Conservation (phyloP, 2,888 invertebrate genomes). For the Hemithea aestivaria region DNA sequence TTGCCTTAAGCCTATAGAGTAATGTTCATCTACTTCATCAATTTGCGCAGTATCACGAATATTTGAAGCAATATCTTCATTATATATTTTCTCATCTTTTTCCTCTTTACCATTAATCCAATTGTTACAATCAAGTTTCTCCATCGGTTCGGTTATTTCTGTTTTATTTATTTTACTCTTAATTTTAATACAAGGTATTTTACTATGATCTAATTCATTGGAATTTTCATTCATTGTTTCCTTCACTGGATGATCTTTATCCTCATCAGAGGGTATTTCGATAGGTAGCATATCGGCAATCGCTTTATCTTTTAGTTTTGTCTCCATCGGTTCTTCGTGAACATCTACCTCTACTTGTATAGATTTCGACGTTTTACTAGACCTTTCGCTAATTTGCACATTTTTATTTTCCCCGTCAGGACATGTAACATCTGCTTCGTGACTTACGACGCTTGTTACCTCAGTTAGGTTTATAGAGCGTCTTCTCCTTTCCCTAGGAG, state of each 20-base stretch:
- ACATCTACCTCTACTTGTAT: conserved; percentile 35
- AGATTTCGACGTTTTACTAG: conserved; percentile 9
- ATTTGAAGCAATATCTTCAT: conserved; percentile 24
- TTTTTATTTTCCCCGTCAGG: conserved; percentile 14
- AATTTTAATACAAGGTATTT: conserved; percentile 13
- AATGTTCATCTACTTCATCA: conserved; percentile 6
- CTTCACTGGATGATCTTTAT: conserved; percentile 12
- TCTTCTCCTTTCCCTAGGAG: conserved; percentile 50
- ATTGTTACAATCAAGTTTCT: conserved; percentile 34
- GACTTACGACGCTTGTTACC: background rate
- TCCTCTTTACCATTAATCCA: conserved; percentile 47
- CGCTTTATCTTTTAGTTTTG: conserved; percentile 1
- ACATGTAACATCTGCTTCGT: conserved; percentile 10
- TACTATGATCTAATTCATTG: conserved; percentile 17
- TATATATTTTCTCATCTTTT: conserved; percentile 18
- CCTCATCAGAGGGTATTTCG: conserved; percentile 17
- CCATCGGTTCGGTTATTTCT: conserved; percentile 36
- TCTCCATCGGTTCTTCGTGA: conserved; percentile 20
- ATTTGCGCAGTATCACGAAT: conserved; percentile 8
- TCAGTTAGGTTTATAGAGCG: conserved; percentile 26
- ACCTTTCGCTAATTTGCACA: background rate
- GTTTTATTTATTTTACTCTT: conserved; percentile 8
- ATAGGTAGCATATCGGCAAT: conserved; percentile 11
- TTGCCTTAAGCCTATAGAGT: conserved; percentile 8
- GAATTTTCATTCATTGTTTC: too few relatives aligned